phyloP scores from a whole-genome alignment of 92 coral and sea anemone species.

The Pocillopora meandrina region DNA sequence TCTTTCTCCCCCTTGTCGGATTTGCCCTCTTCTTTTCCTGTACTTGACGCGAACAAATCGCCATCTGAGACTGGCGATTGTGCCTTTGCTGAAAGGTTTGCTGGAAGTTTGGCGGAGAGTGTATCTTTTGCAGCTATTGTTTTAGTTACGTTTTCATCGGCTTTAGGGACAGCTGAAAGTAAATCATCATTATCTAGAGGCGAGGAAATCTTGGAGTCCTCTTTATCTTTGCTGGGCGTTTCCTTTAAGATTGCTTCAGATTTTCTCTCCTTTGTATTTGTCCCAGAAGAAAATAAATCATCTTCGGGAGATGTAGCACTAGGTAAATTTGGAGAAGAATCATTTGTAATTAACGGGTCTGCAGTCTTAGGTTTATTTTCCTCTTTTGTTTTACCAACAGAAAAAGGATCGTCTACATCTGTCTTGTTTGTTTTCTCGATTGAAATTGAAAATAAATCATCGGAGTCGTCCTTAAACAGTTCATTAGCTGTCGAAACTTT shows the following conservation, averaged over 20 bases:
- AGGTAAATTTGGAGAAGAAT: not conserved
- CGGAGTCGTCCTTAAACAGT: conserved; percentile 35
- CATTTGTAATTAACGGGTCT: conserved; percentile 15
- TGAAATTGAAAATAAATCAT: conserved; percentile 38
- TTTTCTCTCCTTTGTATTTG: conserved; percentile 12
- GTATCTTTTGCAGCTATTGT: conserved; percentile 7
- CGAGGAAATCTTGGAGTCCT: conserved; percentile 35
- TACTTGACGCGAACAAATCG: conserved; percentile 35
- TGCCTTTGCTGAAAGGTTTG: conserved; percentile 15
- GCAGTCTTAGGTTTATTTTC: not conserved
- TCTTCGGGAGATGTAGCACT: not conserved
- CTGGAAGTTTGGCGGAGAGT: conserved; percentile 25
- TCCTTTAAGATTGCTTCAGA: not conserved
- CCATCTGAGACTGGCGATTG: conserved; percentile 34
- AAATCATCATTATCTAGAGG: conserved; percentile 48
- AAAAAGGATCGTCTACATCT: conserved; percentile 48
- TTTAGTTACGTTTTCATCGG: conserved; percentile 2
- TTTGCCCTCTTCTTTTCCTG: conserved; percentile 23
- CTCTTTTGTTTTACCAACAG: conserved; percentile 16
- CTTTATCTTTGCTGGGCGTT: conserved; percentile 14
- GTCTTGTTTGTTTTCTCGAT: conserved; percentile 11
- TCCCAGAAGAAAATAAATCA: conserved; percentile 18
- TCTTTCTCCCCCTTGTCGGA: conserved; percentile 14
- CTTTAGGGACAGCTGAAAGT: conserved; percentile 25
- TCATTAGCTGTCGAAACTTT: conserved; percentile 35